Conservation (phyloP, 2,797 vertebrate genomes). For the Spinus olivaceus region DNA sequence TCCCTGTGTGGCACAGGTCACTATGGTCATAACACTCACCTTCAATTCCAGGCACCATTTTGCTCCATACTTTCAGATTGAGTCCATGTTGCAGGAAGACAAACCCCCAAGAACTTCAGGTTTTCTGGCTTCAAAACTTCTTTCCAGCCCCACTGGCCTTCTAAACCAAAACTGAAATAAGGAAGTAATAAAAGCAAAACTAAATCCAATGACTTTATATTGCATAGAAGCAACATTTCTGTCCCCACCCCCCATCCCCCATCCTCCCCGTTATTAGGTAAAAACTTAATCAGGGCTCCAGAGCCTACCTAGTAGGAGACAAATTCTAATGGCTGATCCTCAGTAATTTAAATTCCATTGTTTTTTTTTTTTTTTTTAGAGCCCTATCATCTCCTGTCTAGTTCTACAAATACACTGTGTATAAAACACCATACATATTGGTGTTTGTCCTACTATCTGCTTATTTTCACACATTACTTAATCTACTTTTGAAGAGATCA, state of each 20-base stretch:
- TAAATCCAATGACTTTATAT: background rate
- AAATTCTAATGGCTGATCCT: background rate
- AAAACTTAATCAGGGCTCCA: background rate
- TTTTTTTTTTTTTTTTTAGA: background rate
- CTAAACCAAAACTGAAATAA: background rate
- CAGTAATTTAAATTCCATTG: background rate
- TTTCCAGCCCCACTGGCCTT: background rate
- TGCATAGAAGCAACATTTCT: background rate
- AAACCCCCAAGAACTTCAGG: background rate
- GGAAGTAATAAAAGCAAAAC: background rate
- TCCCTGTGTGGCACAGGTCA: background rate
- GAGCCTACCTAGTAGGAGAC: background rate
- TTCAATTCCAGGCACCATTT: background rate
- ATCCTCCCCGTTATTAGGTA: background rate
- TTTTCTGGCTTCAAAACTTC: background rate
- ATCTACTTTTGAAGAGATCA: slow-evolving; percentile 16
- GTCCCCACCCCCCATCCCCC: fast-evolving
- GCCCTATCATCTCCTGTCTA: background rate
- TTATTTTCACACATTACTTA: slow-evolving; percentile 8
- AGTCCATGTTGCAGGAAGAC: background rate
- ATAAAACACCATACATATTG: background rate
- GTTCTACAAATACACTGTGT: background rate
- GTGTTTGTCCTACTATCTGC: background rate
- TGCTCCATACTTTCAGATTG: background rate
- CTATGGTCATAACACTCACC: background rate